Base-by-base conservation (phyloP, 2,888 invertebrate genomes). In the Mycogona germanica region DNA sequence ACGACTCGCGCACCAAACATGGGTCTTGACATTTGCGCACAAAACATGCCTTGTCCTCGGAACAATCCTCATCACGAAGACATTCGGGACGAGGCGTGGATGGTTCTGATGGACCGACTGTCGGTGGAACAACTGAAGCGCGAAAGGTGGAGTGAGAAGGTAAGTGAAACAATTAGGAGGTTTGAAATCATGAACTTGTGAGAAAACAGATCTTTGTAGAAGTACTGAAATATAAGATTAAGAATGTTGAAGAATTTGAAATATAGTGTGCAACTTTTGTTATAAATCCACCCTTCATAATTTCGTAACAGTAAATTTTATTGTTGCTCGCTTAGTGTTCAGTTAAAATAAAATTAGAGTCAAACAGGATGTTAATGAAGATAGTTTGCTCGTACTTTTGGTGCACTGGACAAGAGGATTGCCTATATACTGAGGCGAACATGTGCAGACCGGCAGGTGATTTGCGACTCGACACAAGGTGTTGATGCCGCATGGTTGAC, bases 391-490 rank as follows among this genome's bases (percentile, higher is more conserved):
- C 56, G 38, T 58, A 62, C 60, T 57, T 41, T 48, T 37, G 5
- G 51, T 45, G 51, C 64, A 64, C 6, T 58, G 56, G 12, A 49
- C 56, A 6, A 57, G 53, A 3, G 63, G 58, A 58, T 63, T 60
- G 14, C 63, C 64, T 9, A 38, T 55, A 32, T 58, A 59, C 4
- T 56, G 59, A 7, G 60, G 59, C 23, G 61, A 57, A 72, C 91
- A 92, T 26, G 88, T 84, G 71, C 92, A 92, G 57, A 84, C 80
- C 0, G 89, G 84, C 64, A 78, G 76, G 69, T 91, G 91, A 64
- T 82, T 80, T 62, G 85, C 80, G 30, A 88, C 88, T 74, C 87
- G 85, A 70, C 92, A 92, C 70, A 82, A 83, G 70, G 89, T 89
- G 70, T 86, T 85, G 62, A 78, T 76, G 61, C 79, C 80, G 69